Conservation (phyloP, 1,140 invertebrate genomes). For the Leptinotarsa defecta region DNA sequence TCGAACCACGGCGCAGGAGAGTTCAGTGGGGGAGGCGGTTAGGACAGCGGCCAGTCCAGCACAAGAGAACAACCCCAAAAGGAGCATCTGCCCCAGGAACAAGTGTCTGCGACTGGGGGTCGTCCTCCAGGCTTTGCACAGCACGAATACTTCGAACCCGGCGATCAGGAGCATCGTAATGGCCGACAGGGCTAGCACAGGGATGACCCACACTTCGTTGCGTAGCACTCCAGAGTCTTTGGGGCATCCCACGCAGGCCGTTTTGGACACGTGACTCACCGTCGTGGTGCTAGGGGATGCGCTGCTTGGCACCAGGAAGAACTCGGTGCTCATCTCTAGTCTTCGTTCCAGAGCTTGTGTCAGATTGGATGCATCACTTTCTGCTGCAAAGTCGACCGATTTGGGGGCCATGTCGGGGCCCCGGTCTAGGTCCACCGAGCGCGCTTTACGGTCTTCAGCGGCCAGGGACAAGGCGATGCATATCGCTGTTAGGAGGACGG, state of each 20-base stretch:
- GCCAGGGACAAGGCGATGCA: conserved; percentile 40
- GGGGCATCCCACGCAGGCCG: conserved; percentile 39
- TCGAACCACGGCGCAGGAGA: conserved; percentile 82
- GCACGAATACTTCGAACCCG: conserved; percentile 86
- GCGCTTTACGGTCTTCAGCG: conserved; percentile 42
- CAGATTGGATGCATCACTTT: conserved; percentile 16
- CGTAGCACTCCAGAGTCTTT: conserved; percentile 52
- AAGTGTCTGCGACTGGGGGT: conserved; percentile 83
- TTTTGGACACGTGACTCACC: conserved; percentile 46
- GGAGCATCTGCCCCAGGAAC: conserved; percentile 87
- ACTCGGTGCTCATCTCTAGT: conserved; percentile 77
- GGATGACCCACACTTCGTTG: conserved; percentile 83
- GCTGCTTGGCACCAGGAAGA: conserved; percentile 68
- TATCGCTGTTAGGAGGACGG: conserved; percentile 41
- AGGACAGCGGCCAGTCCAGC: conserved; percentile 80
- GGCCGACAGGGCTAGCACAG: conserved; percentile 77
- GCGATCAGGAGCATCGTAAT: conserved; percentile 80
- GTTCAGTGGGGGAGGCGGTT: conserved; percentile 75
- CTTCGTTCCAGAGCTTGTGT: conserved; percentile 55
- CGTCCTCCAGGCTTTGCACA: conserved; percentile 84
- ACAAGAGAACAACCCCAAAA: conserved; percentile 84
- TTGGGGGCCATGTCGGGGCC: conserved; percentile 34
- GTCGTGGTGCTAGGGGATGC: conserved; percentile 50
- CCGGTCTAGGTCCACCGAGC: conserved; percentile 45
- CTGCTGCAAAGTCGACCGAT: conserved; percentile 11